Evolutionary conservation across 2,888 invertebrate species (phyloP).

Genomic region (Desoria tigrina): DNA sequence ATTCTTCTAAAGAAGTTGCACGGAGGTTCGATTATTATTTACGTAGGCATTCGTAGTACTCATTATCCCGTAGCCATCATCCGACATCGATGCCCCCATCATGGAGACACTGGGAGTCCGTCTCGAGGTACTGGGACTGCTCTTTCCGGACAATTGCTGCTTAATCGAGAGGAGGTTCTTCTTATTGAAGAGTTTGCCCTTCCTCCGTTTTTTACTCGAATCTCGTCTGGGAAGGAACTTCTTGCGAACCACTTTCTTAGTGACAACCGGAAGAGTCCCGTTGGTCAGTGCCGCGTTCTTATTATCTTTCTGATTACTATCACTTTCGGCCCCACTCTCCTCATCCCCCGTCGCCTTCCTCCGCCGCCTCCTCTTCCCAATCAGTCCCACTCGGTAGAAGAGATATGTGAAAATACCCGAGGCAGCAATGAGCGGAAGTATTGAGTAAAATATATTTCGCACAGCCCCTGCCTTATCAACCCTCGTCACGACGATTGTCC

Average conservation of each 20-base stretch:
- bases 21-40: slow-evolving; percentile 28
- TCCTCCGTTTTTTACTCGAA: slow-evolving; percentile 49
- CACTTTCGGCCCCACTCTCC: slow-evolving; percentile 31
- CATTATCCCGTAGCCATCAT: slow-evolving; percentile 32
- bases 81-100: slow-evolving; percentile 39
- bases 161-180: slow-evolving; percentile 47
- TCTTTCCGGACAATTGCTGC: slow-evolving; percentile 43
- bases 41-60: slow-evolving; percentile 16
- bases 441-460: slow-evolving; percentile 51
- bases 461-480: slow-evolving; percentile 51
- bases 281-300: slow-evolving; percentile 21
- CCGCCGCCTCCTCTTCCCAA: slow-evolving; percentile 40
- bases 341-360: slow-evolving; percentile 37
- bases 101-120: slow-evolving; percentile 49
- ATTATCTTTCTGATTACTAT: slow-evolving; percentile 26
- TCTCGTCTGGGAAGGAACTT: slow-evolving; percentile 52
- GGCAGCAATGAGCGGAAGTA: slow-evolving; percentile 51
- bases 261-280: slow-evolving; percentile 48
- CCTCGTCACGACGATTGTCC: slow-evolving; percentile 47
- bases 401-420: slow-evolving; percentile 53
- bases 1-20: slow-evolving; percentile 28
- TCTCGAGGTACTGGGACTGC: slow-evolving; percentile 49
- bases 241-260: slow-evolving; percentile 50
- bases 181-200: slow-evolving; percentile 51
- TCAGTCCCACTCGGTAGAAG: slow-evolving; percentile 53